phyloP scores from a whole-genome alignment of 1,140 invertebrate species.

The Portunus trituberculatus region DNA sequence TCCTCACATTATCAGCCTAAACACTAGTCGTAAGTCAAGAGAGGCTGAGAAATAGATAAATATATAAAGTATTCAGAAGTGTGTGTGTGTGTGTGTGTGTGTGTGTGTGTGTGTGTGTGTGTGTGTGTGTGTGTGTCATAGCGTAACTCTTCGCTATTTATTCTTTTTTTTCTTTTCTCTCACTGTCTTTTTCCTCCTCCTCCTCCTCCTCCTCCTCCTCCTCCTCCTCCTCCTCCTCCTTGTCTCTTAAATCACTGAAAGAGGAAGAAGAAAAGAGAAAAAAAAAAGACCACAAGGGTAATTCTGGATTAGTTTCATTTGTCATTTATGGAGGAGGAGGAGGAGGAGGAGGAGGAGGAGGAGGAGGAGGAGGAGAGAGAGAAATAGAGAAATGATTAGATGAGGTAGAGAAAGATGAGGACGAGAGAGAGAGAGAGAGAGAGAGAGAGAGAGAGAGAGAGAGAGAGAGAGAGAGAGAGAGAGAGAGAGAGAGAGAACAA shows the following conservation, averaged over 20 bases:
- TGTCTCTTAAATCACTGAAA: constrained; percentile 3
- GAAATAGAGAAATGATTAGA: too few relatives aligned
- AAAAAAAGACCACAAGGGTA: background rate
- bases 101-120: constrained; percentile 43
- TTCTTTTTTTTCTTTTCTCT: background rate
- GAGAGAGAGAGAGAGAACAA: background rate
- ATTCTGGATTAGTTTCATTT: background rate
- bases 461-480: background rate
- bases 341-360: background rate
- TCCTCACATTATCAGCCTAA: too few relatives aligned
- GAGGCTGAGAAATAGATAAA: background rate
- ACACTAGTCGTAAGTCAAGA: too few relatives aligned
- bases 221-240: background rate
- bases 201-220: background rate
- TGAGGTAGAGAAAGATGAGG: too few relatives aligned
- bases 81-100: constrained; percentile 43
- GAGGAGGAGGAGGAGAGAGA: background rate
- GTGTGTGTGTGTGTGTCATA: constrained; percentile 32
- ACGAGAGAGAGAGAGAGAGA: constrained; percentile 15
- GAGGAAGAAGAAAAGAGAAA: background rate
- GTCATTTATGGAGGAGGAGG: background rate
- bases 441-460: background rate
- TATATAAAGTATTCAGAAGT: background rate
- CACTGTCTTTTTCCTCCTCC: background rate
- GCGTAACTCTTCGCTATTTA: background rate